Evolutionary conservation across 53 echinoderm and acorn worm species (phyloP).

Genomic region (Echinarachnius parma): DNA sequence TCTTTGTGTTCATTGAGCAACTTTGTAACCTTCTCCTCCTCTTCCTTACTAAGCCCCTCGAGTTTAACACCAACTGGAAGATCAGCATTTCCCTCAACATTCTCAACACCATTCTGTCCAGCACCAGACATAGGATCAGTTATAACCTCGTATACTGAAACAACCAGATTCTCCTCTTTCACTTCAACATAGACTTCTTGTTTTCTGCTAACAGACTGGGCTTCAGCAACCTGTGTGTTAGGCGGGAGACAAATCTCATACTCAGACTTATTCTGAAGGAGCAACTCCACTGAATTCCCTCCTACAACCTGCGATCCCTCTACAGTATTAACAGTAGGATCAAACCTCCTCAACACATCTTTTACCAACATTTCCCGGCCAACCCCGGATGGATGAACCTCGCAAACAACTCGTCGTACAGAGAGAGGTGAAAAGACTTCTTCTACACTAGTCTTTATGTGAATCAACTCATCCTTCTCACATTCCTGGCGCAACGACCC

Average conservation of each 20-base stretch:
- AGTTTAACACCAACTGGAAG: constrained; percentile 32
- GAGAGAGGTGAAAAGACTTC: too few relatives aligned
- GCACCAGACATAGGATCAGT: not conserved
- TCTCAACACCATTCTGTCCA: not conserved
- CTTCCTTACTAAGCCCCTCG: constrained; percentile 18
- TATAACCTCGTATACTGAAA: constrained; percentile 12
- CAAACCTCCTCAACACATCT: too few relatives aligned
- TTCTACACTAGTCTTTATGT: too few relatives aligned
- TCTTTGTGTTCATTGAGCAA: not conserved
- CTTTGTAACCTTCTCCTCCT: not conserved
- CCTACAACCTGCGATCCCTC: constrained; percentile 6
- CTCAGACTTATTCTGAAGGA: not conserved
- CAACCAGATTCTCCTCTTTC: not conserved
- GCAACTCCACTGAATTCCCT: not conserved
- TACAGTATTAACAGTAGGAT: not conserved
- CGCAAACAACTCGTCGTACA: too few relatives aligned
- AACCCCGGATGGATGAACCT: too few relatives aligned
- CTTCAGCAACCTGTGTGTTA: constrained; percentile 6
- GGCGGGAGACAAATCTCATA: not conserved
- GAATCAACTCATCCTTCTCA: too few relatives aligned
- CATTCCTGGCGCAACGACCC: too few relatives aligned
- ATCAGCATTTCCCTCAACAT: not conserved
- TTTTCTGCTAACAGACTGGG: not conserved
- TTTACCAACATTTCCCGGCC: too few relatives aligned
- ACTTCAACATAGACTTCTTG: constrained; percentile 1